Evolutionary conservation across 1,140 invertebrate genomes (phyloP), one percentile per base, ranked within the genome.

Genomic region (Chironomus tepperi): DNA sequence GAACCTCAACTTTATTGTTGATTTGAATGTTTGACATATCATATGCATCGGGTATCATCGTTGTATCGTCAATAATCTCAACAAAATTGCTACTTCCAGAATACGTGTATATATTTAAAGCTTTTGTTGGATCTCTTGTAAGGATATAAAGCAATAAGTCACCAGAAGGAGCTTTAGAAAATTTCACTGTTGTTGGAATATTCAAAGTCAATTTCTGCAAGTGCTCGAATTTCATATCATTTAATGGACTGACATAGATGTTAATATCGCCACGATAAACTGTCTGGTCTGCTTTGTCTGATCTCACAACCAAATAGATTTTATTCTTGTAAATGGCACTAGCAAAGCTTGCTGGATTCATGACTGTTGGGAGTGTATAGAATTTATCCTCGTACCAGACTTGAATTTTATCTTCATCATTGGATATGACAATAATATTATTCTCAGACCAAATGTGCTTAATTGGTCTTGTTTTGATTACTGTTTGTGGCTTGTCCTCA

Each of bases 81-180:
- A 47, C 43, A 74, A 74, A 74, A 47, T 74, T 57, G 12, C 19
- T 74, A n/a, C 18, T 57, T 42, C 73, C 73, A 21, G 73, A n/a
- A 57, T 19, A 74, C 16, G 10, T 43, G 18, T 19, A 74, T 0
- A 74, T 19, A 10, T 18, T 34, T 16, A 74, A 19, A 6, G 73
- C n/a, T 15, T 43, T 47, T 16, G 42, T 43, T 12, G 43, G 34
- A 57, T 43, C 43, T 21, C 10, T 57, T 24, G 73, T 74, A 19
- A 74, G 73, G 12, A 57, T n/a, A 9, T 74, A 74, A n/a, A 74
- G 16, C 10, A 74, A 16, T n/a, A 74, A 16, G 19, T 74, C 73
- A 18, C 16, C 43, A 8, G 73, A 34, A 6, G 73, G 43, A n/a
- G 34, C 15, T 18, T 12, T n/a, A 2, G 73, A 74, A 15, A 74